Evolutionary conservation across 2,797 vertebrate species (phyloP).

Genomic region (Melanitta fusca): DNA sequence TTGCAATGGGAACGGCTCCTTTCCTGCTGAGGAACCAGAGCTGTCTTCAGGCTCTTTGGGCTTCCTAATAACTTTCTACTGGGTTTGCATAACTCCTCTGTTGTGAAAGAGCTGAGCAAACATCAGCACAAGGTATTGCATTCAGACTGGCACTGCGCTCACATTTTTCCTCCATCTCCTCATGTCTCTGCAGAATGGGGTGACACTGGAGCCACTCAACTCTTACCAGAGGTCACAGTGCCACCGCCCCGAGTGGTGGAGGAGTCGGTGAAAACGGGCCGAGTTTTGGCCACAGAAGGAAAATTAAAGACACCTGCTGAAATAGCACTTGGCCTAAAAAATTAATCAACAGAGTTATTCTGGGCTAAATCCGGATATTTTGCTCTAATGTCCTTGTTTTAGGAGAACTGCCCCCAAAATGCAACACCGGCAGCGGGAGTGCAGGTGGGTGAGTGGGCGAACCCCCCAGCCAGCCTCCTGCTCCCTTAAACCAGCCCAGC

Average conservation of each 20-base stretch:
- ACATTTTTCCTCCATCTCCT: background rate
- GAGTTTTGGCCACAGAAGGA: background rate
- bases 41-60: background rate
- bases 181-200: background rate
- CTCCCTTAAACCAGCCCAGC: no score
- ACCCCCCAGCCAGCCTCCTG: fast-evolving
- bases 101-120: background rate
- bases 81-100: background rate
- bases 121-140: background rate
- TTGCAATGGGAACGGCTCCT: background rate
- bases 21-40: background rate
- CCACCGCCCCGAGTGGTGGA: background rate
- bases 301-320: background rate
- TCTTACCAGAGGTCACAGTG: background rate
- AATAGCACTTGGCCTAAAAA: background rate
- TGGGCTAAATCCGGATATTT: background rate
- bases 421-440: fast-evolving
- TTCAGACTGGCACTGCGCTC: fast-evolving
- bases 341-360: background rate
- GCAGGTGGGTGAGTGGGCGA: background rate
- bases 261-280: fast-evolving
- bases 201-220: background rate
- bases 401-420: fast-evolving
- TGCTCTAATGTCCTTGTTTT: fast-evolving
- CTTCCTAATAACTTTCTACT: fast-evolving